Evolutionary conservation across 2,797 vertebrate genomes (phyloP), one percentile per base, ranked within the genome.

Genomic region (Lagocephalus sceleratus): DNA sequence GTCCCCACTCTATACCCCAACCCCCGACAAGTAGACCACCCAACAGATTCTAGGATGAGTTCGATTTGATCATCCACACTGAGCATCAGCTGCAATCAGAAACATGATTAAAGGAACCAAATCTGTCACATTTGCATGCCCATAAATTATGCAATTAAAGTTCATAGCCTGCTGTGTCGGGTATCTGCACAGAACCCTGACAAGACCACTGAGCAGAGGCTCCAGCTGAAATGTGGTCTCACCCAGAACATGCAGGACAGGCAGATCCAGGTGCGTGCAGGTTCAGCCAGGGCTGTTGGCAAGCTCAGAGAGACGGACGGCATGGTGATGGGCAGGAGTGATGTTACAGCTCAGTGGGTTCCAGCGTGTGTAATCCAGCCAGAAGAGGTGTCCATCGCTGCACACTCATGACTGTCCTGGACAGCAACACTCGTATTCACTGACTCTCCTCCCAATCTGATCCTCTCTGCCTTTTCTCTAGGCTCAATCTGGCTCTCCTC

Each of bases 191-290:
- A 15, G 25, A 29, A 29, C 29, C 29, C 29, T 29, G 29, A 2
- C 25, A 45, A 38, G n/a, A 41, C 15, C 39, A 17, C n/a, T 16
- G 15, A 41, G 15, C n/a, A 2, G 15, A 25, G 8, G 16, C 15
- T 51, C 6, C 41, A 35, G 6, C 20, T 12, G 23, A 69, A 64
- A 60, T 12, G 16, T 41, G 20, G n/a, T 81, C 93, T 87, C 93
- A 98, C 95, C 95, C 94, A 96, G 76, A 97, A 94, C 93, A 96
- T 93, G 87, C 95, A 98, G 89, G 94, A 97, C 73, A 96, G 88
- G 78, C 95, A 97, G 78, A 97, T 88, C 92, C 94, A 95, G 88
- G 94, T 95, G 76, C 91, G 91, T 16, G 89, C 85, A 51, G 85
- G 89, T 69, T 89, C 89, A 38, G 90, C 79, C 81, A 92, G 85